Conservation (phyloP, 2,888 invertebrate species). For the Dryadula phaetusa region DNA sequence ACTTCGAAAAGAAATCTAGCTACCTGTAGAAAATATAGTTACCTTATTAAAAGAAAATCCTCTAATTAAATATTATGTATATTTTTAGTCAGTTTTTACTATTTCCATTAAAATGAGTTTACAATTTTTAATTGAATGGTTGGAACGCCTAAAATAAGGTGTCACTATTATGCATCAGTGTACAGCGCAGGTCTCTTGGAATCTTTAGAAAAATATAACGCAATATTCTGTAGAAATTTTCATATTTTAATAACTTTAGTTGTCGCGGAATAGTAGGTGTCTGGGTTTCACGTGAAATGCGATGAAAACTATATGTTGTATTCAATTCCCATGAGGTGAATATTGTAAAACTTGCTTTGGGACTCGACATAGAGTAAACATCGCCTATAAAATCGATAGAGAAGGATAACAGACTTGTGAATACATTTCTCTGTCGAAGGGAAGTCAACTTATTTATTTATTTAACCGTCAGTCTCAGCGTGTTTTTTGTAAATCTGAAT, state of each 20-base stretch:
- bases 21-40: neutral
- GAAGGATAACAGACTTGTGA: slow-evolving; percentile 7
- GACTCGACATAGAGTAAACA: slow-evolving; percentile 6
- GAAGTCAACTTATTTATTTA: slow-evolving; percentile 8
- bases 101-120: slow-evolving; percentile 28
- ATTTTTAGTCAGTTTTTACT: slow-evolving; percentile 10
- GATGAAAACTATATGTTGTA: neutral
- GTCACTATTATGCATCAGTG: neutral
- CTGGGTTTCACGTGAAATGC: neutral
- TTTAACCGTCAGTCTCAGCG: neutral
- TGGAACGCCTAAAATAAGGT: slow-evolving; percentile 20
- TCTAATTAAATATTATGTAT: slow-evolving; percentile 18
- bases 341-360: slow-evolving; percentile 2
- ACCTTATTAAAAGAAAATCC: neutral
- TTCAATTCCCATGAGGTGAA: neutral
- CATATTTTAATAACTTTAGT: slow-evolving; percentile 16
- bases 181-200: slow-evolving; percentile 11
- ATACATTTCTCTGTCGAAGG: neutral
- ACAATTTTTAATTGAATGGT: slow-evolving; percentile 14
- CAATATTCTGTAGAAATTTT: slow-evolving; percentile 10
- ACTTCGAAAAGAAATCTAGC: neutral
- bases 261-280: neutral
- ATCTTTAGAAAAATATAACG: slow-evolving; percentile 14
- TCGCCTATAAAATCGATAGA: slow-evolving; percentile 10
- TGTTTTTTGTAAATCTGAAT: slow-evolving; percentile 3